Evolutionary conservation across 2,888 invertebrate species (phyloP).

Genomic region (Troides oblongomaculatus): DNA sequence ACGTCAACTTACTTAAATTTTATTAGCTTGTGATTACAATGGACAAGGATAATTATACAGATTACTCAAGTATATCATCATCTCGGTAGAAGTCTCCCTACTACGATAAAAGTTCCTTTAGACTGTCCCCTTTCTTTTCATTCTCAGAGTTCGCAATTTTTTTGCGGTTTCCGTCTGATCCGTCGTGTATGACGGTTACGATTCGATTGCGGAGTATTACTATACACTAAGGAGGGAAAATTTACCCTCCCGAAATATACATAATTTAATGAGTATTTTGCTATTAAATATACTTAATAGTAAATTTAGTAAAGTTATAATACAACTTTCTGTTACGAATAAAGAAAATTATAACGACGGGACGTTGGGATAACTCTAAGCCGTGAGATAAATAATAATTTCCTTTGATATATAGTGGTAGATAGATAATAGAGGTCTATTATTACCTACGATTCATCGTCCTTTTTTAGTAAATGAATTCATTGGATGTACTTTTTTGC

Average conservation of each 20-base stretch:
- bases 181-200: slow-evolving; percentile 76
- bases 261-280: neutral
- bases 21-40: too few species aligned
- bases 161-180: slow-evolving; percentile 76
- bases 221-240: slow-evolving; percentile 22
- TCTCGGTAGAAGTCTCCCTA: neutral
- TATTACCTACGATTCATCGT: too few species aligned
- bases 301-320: neutral
- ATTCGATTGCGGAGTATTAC: slow-evolving; percentile 61
- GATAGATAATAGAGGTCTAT: too few species aligned
- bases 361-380: too few species aligned
- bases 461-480: too few species aligned
- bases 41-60: too few species aligned
- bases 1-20: too few species aligned
- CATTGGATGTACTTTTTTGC: slow-evolving; percentile 45
- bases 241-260: slow-evolving; percentile 13
- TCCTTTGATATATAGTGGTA: too few species aligned
- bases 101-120: slow-evolving; percentile 34
- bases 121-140: slow-evolving; percentile 54
- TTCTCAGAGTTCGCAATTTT: slow-evolving; percentile 66
- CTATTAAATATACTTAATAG: slow-evolving; percentile 5
- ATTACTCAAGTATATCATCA: neutral
- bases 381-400: too few species aligned
- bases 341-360: too few species aligned
- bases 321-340: neutral